Conservation (phyloP, 2,113 vertebrate species). For the Heterotis niloticus region DNA sequence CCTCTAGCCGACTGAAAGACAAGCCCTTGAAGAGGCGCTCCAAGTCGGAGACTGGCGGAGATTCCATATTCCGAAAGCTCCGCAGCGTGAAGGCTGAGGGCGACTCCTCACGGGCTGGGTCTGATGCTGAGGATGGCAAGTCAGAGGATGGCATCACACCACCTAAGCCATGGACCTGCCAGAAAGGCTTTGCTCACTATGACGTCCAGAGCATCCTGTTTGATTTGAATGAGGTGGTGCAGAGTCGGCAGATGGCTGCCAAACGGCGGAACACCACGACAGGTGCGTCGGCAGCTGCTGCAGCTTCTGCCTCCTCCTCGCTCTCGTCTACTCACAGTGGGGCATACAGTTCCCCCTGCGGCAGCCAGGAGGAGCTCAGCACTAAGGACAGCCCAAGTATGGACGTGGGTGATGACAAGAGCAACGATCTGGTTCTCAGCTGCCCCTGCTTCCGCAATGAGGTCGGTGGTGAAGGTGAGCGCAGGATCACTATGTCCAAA, state of each 20-base stretch:
- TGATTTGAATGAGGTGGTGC: constrained; percentile 81
- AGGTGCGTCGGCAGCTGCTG: constrained; percentile 86
- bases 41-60: constrained; percentile 90
- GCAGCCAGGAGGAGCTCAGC: constrained; percentile 89
- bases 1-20: constrained; percentile 75
- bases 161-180: constrained; percentile 80
- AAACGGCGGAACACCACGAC: constrained; percentile 88
- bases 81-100: constrained; percentile 81
- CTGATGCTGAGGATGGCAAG: constrained; percentile 80
- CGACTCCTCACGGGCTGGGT: constrained; percentile 71
- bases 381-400: constrained; percentile 78
- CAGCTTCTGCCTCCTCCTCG: constrained; percentile 80
- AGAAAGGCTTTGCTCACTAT: constrained; percentile 87
- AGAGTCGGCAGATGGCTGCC: constrained; percentile 79
- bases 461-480: constrained; percentile 81
- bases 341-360: constrained; percentile 86
- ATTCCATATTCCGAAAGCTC: constrained; percentile 91
- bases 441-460: constrained; percentile 95
- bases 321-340: constrained; percentile 62
- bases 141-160: constrained; percentile 69
- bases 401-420: constrained; percentile 87
- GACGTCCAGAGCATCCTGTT: constrained; percentile 91
- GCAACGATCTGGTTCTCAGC: constrained; percentile 87
- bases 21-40: constrained; percentile 88
- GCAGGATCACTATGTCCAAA: constrained; percentile 74